phyloP scores from a whole-genome alignment of 2,113 vertebrate genomes.

The Poeciliopsis occidentalis region DNA sequence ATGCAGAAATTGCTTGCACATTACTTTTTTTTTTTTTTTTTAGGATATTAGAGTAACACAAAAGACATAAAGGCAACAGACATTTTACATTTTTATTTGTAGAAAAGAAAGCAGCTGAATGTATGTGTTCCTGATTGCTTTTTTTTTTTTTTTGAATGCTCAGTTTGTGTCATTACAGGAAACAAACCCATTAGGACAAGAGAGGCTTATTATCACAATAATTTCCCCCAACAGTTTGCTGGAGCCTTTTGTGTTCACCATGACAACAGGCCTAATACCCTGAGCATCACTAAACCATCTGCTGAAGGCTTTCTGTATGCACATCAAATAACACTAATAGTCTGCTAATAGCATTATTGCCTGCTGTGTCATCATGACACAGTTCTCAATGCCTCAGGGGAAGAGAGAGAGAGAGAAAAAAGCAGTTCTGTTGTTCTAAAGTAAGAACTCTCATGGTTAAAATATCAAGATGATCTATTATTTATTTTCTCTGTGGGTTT shows the following conservation, averaged over 20 bases:
- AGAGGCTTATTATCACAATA: constrained; percentile 60
- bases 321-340: constrained; percentile 72
- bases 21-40: too few relatives aligned
- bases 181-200: constrained; percentile 58
- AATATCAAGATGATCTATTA: constrained; percentile 30
- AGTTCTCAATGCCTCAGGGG: constrained; percentile 49
- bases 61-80: too few relatives aligned
- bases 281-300: constrained; percentile 72
- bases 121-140: background rate
- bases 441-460: constrained; percentile 28
- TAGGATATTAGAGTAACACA: too few relatives aligned
- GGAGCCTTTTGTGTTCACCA: constrained; percentile 60
- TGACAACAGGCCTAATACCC: constrained; percentile 68
- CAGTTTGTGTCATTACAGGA: constrained; percentile 43
- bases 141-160: constrained; percentile 11
- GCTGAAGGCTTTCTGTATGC: constrained; percentile 58
- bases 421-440: constrained; percentile 44
- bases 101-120: background rate
- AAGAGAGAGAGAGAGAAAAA: constrained; percentile 44
- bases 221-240: constrained; percentile 48
- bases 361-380: constrained; percentile 66
- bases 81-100: too few relatives aligned
- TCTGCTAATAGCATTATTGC: constrained; percentile 67
- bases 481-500: constrained; percentile 41
- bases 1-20: too few relatives aligned